Evolutionary conservation across 2,888 invertebrate species (phyloP), one percentile per base, ranked within the genome.

Genomic region (Diplolepis rosae): DNA sequence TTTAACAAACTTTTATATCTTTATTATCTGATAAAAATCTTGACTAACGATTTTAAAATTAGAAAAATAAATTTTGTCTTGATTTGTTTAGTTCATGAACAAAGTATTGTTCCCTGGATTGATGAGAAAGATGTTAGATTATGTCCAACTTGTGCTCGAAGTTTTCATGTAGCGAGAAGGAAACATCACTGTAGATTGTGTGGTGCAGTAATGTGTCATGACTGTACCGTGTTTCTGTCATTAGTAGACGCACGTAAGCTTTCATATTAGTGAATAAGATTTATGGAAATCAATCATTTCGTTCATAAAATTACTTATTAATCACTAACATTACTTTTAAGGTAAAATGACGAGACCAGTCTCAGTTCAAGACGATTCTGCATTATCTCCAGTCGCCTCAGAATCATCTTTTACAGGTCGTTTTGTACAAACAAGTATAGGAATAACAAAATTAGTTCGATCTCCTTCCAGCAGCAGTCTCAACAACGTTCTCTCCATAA

Each of bases 171-270:
- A 70, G 94, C 97, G 0, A 91, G 96, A 71, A 91, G 99, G 77
- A 96, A 98, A 87, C 99, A 99, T 89, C 99, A 99, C 89, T 99
- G 99, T 86, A 91, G 98, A 74, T 91, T 99, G 3, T 99, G 97
- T 87, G 98, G 98, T 0, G 95, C 95, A 70, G 94, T 98, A 73
- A 94, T 98, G 92, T 98, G 98, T 87, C 93, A 96, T 85, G 94
- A 95, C 80, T 98, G 98, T 87, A 98, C 98, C 0, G 90, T 93
- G 81, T 98, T 97, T 89, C 90, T 98, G 79, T 92, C 95, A 52
- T 90, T 95, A 76, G 91, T 93, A 79, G 92, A 93, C 87, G 98
- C 97, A 77, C 91, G 95, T 95, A 90, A 90, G 93, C 65, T 32
- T 67, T 39, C 30, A 69, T 48, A 48, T 30, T 24, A 61, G 50